Base-by-base conservation (phyloP, 1,140 invertebrate species). In the Neoseiulus cucumeris region DNA sequence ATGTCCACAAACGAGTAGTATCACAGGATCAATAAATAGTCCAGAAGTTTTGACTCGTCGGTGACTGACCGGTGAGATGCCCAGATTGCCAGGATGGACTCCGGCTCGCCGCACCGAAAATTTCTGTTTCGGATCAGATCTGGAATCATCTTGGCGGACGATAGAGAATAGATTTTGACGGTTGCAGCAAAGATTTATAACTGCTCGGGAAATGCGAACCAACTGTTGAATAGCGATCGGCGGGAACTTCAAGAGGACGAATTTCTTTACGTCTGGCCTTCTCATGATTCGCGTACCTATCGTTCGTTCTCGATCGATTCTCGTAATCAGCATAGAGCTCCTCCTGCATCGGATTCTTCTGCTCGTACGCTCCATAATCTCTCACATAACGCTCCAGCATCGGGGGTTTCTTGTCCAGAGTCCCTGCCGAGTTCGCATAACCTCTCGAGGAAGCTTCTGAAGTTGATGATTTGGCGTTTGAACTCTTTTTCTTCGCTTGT, bases 171-270 rank as follows among this genome's bases (percentile, higher is more conserved):
- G 51, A 59, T 9, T 25, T 59, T 9, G 51, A 59, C 22, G 51
- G 51, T 9, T 59, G 51, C 22, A 59, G 33, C 17, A 59, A 9
- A 59, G 25, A 29, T 59, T 59, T 59, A 9, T 29, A 59, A 33
- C 51, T 59, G 22, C 51, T 59, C 51, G 51, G 51, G 33, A 59
- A 59, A 33, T 59, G 51, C 17, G 51, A 59, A 25, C 51, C 51
- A 17, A 59, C 33, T 14, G 51, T 59, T 14, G 51, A 59, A 9
- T 59, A 59, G 17, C 51, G 25, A 33, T 59, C 51, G 1, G 12
- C 51, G 25, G 33, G 17, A 1, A 20, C 25, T 9, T 25, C 51
- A 4, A 39, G 33, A 6, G 33, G 33, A 4, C 33, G 33, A 39
- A 39, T 39, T 39, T 39, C 33, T 39, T 39, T 39, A 9, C 33